Percentiles rank a stretch among this genome's conserved stretches.
Conservation (phyloP, 2,113 vertebrate species). For the Anguilla japonica region DNA sequence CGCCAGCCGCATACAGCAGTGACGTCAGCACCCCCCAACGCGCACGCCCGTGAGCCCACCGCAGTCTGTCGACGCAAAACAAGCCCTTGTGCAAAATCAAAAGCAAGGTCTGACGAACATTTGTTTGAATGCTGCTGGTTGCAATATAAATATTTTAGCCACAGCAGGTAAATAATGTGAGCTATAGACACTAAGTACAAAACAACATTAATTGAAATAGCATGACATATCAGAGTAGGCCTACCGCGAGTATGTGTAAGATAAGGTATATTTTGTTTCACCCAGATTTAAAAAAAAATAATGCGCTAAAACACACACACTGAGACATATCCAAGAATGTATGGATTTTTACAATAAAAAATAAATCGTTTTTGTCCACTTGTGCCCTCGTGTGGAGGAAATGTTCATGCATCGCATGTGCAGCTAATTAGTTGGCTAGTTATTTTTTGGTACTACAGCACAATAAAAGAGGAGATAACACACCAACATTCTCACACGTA, state of each 20-base stretch:
- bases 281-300: not conserved
- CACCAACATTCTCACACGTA: no score
- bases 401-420: no score
- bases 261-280: no score
- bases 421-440: no score
- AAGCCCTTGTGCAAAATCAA: not conserved
- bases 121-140: not conserved
- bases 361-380: not conserved
- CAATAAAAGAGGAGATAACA: no score
- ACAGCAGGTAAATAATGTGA: no score
- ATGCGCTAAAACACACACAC: not conserved
- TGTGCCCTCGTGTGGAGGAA: not conserved
- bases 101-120: not conserved
- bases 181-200: not conserved
- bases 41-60: constrained; percentile 24
- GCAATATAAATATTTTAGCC: not conserved
- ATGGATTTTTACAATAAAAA: not conserved
- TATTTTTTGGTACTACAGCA: no score
- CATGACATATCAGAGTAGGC: not conserved
- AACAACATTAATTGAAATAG: not conserved
- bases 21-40: constrained; percentile 11
- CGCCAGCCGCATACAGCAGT: constrained; percentile 15
- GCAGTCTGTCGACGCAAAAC: constrained; percentile 18
- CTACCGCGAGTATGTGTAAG: no score
- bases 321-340: not conserved